phyloP scores from a whole-genome alignment of 2,113 vertebrate genomes.

The Malaclemys terrapin region DNA sequence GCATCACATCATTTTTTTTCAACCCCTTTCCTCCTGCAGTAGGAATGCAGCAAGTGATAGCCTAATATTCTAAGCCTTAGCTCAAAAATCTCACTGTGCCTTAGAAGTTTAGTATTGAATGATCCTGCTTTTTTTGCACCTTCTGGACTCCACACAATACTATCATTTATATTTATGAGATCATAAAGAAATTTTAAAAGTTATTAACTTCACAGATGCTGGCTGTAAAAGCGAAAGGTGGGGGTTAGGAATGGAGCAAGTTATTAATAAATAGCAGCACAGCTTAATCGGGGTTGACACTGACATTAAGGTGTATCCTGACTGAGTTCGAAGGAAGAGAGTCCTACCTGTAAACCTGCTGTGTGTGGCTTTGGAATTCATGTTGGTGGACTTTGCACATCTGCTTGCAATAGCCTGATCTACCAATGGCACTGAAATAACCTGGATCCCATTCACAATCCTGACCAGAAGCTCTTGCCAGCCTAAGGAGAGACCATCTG shows the following conservation, averaged over 20 bases:
- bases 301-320: not conserved
- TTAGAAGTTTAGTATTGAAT: conserved; percentile 32
- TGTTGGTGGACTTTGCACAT: not conserved
- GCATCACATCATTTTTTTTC: not conserved
- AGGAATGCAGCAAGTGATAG: not conserved
- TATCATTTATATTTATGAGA: conserved; percentile 73
- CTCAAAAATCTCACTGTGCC: not conserved
- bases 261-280: not conserved
- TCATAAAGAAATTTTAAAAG: conserved; percentile 44
- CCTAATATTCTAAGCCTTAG: conserved; percentile 16
- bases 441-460: too few relatives aligned
- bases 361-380: not conserved
- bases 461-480: too few relatives aligned
- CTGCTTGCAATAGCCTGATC: too few relatives aligned
- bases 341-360: not conserved
- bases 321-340: not conserved
- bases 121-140: conserved; percentile 26
- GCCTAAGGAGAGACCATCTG: too few relatives aligned
- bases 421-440: too few relatives aligned
- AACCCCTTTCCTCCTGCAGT: not conserved
- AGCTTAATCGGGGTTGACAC: fast-evolving
- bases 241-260: not conserved
- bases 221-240: not conserved
- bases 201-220: conserved; percentile 25
- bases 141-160: conserved; percentile 38